phyloP scores from a whole-genome alignment of 2,797 vertebrate species.

The Glyptemys insculpta region DNA sequence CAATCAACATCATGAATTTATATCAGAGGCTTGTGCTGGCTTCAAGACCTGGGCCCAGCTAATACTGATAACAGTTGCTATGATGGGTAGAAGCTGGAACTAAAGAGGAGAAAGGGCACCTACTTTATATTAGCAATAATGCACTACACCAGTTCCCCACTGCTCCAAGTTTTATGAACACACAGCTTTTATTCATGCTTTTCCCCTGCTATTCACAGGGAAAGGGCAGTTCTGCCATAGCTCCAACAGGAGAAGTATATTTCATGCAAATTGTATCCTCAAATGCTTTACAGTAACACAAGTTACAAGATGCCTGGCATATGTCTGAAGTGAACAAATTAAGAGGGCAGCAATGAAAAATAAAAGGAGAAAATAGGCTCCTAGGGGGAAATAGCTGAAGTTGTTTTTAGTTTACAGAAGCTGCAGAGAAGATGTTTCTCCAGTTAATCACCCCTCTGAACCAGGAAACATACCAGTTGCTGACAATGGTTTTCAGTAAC shows the following conservation, averaged over 20 bases:
- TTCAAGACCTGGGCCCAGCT: background rate
- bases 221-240: background rate
- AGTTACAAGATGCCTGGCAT: background rate
- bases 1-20: background rate
- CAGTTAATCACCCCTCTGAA: background rate
- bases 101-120: background rate
- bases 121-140: background rate
- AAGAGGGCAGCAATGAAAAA: background rate
- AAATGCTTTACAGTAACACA: background rate
- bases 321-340: background rate
- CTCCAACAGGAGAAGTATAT: background rate
- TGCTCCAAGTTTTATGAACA: background rate
- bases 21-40: background rate
- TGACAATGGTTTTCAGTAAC: background rate
- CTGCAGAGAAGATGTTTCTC: background rate
- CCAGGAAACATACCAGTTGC: background rate
- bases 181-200: background rate
- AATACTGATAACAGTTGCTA: background rate
- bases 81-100: background rate
- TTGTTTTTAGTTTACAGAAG: background rate
- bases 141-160: background rate
- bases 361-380: background rate
- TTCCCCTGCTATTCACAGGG: background rate
- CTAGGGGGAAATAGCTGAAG: background rate
- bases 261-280: background rate